Percentiles rank a stretch among this genome's conserved stretches.
Evolutionary conservation across 2,113 vertebrate genomes (phyloP).

Genomic region (Larimichthys crocea): DNA sequence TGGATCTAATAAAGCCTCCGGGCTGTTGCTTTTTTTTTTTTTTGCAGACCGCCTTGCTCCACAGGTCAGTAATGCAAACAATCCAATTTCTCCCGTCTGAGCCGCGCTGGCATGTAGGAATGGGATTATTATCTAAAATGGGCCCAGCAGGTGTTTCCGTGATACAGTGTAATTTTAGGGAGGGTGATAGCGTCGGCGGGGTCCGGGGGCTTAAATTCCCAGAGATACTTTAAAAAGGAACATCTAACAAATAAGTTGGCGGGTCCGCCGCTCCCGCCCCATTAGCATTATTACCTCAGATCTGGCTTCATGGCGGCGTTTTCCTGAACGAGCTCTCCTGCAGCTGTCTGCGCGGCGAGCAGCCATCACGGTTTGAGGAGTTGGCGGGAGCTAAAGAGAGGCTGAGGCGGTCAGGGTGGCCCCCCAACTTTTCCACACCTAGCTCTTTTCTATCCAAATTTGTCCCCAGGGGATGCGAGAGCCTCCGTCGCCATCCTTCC

Average conservation of each 20-base stretch:
- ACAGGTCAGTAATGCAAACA: conserved; percentile 81
- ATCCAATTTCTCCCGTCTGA: conserved; percentile 73
- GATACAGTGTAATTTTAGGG: conserved; percentile 58
- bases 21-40: conserved; percentile 67
- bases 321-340: neutral
- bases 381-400: conserved; percentile 51
- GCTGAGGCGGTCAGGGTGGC: conserved; percentile 50
- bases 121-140: conserved; percentile 77
- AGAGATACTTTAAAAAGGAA: conserved; percentile 62
- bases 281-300: conserved; percentile 46
- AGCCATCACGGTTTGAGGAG: conserved; percentile 44
- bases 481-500: conserved; percentile 21
- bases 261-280: conserved; percentile 30
- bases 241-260: conserved; percentile 48
- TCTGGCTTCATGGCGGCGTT: conserved; percentile 2
- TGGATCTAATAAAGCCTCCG: conserved; percentile 75
- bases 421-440: conserved; percentile 38
- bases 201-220: conserved; percentile 50
- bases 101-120: conserved; percentile 67
- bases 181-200: conserved; percentile 34
- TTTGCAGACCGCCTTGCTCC: conserved; percentile 65
- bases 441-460: conserved; percentile 55
- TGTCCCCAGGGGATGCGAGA: conserved; percentile 56
- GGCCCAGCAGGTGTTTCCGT: conserved; percentile 73
- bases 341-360: neutral